phyloP scores from a whole-genome alignment of 2,888 invertebrate genomes.

The Isoperla grammatica region DNA sequence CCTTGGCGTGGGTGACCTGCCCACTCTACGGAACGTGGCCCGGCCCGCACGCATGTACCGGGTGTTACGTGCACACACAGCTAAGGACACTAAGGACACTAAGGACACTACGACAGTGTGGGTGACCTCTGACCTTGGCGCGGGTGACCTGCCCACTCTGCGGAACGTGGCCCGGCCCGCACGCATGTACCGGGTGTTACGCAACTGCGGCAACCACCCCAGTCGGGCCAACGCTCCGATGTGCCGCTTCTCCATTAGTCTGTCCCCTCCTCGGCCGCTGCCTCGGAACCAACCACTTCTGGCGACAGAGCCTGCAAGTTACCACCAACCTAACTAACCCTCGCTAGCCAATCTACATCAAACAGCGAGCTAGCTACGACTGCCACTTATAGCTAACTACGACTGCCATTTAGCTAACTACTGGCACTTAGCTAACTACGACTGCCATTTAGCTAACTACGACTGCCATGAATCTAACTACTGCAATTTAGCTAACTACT shows the following conservation, averaged over 20 bases:
- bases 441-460: no score
- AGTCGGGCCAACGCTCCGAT: slow-evolving; percentile 76
- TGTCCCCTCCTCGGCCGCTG: slow-evolving; percentile 33
- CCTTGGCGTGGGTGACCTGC: slow-evolving; percentile 2
- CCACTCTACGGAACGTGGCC: slow-evolving; percentile 29
- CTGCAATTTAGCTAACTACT: no score
- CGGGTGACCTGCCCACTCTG: slow-evolving; percentile 2
- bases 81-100: no score
- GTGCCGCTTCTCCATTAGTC: slow-evolving; percentile 57
- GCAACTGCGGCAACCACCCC: slow-evolving; percentile 74
- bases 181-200: slow-evolving; percentile 70
- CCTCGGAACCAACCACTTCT: slow-evolving; percentile 46
- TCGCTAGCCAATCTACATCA: slow-evolving; percentile 8
- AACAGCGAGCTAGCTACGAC: not conserved
- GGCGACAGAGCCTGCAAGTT: slow-evolving; percentile 40
- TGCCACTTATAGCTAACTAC: slow-evolving; percentile 6
- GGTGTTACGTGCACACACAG: no score
- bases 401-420: not conserved
- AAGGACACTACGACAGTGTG: no score
- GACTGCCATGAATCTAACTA: no score
- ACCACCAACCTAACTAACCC: slow-evolving; percentile 22
- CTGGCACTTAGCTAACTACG: no score
- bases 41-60: slow-evolving; percentile 75
- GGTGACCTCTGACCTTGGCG: slow-evolving; percentile 12
- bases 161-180: slow-evolving; percentile 52